A percentile compares a stretch with the other conserved stretches of the same genome.
Evolutionary conservation across 1,140 invertebrate genomes (phyloP).

Genomic region (Asobara japonica): DNA sequence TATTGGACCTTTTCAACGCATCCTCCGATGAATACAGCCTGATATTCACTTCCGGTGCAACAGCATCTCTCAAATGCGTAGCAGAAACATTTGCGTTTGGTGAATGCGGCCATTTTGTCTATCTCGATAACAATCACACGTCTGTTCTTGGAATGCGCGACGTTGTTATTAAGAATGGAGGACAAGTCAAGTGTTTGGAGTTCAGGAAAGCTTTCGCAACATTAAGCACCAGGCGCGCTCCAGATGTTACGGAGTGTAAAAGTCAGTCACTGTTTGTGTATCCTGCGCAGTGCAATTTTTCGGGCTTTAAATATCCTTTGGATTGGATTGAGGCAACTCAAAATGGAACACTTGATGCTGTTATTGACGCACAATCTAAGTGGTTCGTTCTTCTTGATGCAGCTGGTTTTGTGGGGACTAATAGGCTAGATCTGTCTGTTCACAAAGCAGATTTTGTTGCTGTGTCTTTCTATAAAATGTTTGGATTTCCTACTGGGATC

Average conservation of each 20-base stretch:
- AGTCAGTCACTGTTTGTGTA: constrained; percentile 82
- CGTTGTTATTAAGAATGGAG: constrained; percentile 64
- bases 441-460: constrained; percentile 88
- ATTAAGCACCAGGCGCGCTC: constrained; percentile 43
- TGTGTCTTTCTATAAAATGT: constrained; percentile 98
- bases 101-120: constrained; percentile 75
- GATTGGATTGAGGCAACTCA: constrained; percentile 76
- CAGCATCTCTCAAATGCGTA: constrained; percentile 83
- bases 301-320: constrained; percentile 88
- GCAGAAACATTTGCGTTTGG: constrained; percentile 83
- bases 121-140: constrained; percentile 93
- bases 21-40: constrained; percentile 82
- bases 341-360: constrained; percentile 68
- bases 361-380: constrained; percentile 53
- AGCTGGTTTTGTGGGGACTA: constrained; percentile 84
- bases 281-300: constrained; percentile 95
- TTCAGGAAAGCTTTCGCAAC: constrained; percentile 66
- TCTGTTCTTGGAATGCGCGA: constrained; percentile 93
- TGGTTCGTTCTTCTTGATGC: constrained; percentile 91
- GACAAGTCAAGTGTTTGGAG: constrained; percentile 66
- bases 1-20: constrained; percentile 88
- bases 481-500: constrained; percentile 95
- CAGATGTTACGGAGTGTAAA: constrained; percentile 22
- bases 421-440: constrained; percentile 77
- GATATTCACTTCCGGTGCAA: constrained; percentile 92